Evolutionary conservation across 2,888 invertebrate genomes (phyloP), one percentile per base, ranked within the genome.

Genomic region (Caenorhabditis macrosperma): DNA sequence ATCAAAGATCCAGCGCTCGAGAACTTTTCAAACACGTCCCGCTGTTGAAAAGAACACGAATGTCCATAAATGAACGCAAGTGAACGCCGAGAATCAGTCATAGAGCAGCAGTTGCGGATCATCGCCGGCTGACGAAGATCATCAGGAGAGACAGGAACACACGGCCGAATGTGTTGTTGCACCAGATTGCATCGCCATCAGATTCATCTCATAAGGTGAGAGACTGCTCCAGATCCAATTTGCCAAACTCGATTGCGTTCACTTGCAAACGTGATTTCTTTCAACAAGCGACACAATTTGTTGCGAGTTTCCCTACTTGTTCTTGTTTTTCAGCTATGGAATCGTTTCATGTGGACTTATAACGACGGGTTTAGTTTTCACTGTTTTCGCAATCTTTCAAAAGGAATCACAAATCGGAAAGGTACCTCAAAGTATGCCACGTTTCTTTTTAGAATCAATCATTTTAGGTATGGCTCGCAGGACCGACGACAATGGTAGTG

Each of bases 331-430:
- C 81, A 89, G 90, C 68, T 90, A 90, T 81, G 90, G 89, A 33
- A 82, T 82, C 66, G 90, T 90, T 52, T 86, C 90, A 44, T 84
- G 88, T 67, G 83, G 85, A 68, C 89, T 90, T 20, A 87, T 90
- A 33, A 74, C 86, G 12, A 88, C 90, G 81, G 90, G 90, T 66
- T 82, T 90, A 76, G 87, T 91, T 12, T 90, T 90, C 83, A 90
- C 90, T 28, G 87, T 89, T 17, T 91, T 91, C 72, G 88, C 90
- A 57, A 88, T 90, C 46, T 90, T 90, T 80, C 86, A 90, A 60
- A 90, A 90, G 64, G 88, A 90, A 59, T 89, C 89, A 24, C 90
- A 90, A 61, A 90, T 90, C 22, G 90, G 90, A 71, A 89, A 89
- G 83, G 87, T 84, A 41, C 24, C 28, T 15, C 24, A 64, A 22